Evolutionary conservation across 2,797 vertebrate genomes (phyloP).

Genomic region (Urophycis tenuis): DNA sequence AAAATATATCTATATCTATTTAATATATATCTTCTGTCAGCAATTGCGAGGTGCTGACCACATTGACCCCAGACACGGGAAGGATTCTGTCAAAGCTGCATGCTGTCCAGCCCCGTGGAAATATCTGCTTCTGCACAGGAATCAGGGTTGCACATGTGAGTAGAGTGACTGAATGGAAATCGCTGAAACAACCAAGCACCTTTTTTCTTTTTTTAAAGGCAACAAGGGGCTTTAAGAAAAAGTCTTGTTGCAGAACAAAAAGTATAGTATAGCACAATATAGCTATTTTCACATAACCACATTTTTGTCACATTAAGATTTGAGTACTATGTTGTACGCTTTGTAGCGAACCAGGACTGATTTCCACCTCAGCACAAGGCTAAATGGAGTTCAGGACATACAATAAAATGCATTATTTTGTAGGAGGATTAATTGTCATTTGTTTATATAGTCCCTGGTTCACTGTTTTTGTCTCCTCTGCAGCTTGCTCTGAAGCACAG

Average conservation of each 20-base stretch:
- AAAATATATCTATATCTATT: neutral
- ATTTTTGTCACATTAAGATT: no score
- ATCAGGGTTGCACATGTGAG: slow-evolving; percentile 93
- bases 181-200: no score
- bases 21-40: slow-evolving; percentile 51
- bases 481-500: slow-evolving; percentile 91
- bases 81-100: slow-evolving; percentile 93
- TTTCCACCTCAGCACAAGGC: no score
- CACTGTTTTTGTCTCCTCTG: slow-evolving; percentile 8
- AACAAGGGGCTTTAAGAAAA: no score
- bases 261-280: no score
- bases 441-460: neutral
- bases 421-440: neutral
- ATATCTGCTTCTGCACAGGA: slow-evolving; percentile 90
- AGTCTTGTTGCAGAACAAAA: no score
- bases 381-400: neutral
- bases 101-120: slow-evolving; percentile 86
- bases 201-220: no score
- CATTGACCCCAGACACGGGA: slow-evolving; percentile 87
- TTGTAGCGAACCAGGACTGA: no score
- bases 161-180: slow-evolving; percentile 60
- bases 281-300: no score
- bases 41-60: slow-evolving; percentile 93
- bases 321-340: no score
- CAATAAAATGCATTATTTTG: neutral